A percentile compares a stretch with the other conserved stretches of the same genome.
phyloP scores from a whole-genome alignment of 2,797 vertebrate genomes.

The Betta splendens region DNA sequence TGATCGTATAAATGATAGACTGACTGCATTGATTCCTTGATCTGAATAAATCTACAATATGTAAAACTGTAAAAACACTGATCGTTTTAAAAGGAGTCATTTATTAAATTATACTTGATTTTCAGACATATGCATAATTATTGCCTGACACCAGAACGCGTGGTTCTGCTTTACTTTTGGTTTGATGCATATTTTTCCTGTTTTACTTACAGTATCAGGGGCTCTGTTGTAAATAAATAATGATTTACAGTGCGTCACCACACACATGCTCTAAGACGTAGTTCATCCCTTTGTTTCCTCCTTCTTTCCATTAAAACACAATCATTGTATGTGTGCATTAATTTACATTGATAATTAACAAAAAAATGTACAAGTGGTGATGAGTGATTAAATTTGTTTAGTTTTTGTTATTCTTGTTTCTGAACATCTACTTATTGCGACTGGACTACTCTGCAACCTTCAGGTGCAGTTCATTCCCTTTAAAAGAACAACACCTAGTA shows the following conservation, averaged over 20 bases:
- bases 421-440: slow-evolving; percentile 3
- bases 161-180: slow-evolving; percentile 1
- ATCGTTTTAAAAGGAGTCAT: slow-evolving; percentile 12
- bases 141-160: slow-evolving; percentile 22
- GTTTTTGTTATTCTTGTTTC: too few species aligned
- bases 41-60: neutral
- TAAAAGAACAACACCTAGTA: too few species aligned
- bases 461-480: too few species aligned
- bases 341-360: neutral
- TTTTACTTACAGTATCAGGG: neutral
- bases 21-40: slow-evolving; percentile 3
- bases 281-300: too few species aligned
- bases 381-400: too few species aligned
- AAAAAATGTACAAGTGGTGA: neutral
- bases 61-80: slow-evolving; percentile 2
- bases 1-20: neutral
- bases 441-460: neutral
- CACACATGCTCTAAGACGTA: too few species aligned
- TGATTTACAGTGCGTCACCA: neutral
- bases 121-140: slow-evolving; percentile 22
- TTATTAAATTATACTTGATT: neutral
- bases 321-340: neutral
- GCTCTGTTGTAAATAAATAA: neutral
- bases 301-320: neutral
- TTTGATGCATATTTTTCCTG: slow-evolving; percentile 21